Conservation (phyloP, 2,888 invertebrate species). For the Thymelicus acteon region DNA sequence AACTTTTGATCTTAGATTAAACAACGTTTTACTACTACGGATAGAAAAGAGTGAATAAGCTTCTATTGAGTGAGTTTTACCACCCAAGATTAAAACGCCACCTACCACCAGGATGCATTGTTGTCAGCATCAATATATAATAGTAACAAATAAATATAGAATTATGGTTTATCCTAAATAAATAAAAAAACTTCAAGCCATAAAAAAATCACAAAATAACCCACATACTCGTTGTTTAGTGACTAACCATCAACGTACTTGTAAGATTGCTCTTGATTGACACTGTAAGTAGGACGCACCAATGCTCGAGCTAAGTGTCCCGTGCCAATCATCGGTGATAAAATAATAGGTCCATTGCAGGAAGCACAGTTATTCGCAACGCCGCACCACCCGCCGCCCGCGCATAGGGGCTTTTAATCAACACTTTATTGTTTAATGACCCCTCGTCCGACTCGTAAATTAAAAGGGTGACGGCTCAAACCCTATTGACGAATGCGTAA, state of each 20-base stretch:
- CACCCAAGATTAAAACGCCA: no score
- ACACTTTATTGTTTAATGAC: conserved; percentile 85
- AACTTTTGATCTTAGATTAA: no score
- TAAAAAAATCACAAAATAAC: not conserved
- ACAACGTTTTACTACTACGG: no score
- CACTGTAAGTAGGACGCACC: conserved; percentile 40
- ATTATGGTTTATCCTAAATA: no score
- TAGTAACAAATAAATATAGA: no score
- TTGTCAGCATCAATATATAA: no score
- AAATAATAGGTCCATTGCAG: conserved; percentile 79
- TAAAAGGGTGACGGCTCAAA: conserved; percentile 83
- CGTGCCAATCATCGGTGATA: conserved; percentile 83
- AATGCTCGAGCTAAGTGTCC: conserved; percentile 54
- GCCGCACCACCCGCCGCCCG: conserved; percentile 58
- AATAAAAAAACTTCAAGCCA: not conserved
- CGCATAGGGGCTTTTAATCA: conserved; percentile 85
- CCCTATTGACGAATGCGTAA: conserved; percentile 81
- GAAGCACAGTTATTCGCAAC: conserved; percentile 81
- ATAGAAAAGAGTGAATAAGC: no score
- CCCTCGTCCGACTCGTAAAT: conserved; percentile 81
- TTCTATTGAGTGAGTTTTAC: no score
- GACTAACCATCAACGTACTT: conserved; percentile 15
- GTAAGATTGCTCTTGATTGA: conserved; percentile 42
- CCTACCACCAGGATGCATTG: no score
- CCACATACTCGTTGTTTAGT: conserved; percentile 12